Percentiles rank a stretch among this genome's conserved stretches.
phyloP scores from a whole-genome alignment of 2,797 vertebrate species.

The Alca torda region DNA sequence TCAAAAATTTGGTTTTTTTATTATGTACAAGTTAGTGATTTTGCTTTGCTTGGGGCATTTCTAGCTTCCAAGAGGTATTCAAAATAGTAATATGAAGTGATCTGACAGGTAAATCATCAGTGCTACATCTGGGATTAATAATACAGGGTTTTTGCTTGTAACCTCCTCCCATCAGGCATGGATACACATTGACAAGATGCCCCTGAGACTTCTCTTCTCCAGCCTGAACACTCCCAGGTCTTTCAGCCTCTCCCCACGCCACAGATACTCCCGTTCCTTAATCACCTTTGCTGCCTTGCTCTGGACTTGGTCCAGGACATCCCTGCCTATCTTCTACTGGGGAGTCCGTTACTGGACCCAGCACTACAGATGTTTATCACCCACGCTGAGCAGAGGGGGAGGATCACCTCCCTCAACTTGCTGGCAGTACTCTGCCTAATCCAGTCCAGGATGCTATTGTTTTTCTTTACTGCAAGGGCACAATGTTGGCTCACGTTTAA shows the following conservation, averaged over 20 bases:
- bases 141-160: not conserved
- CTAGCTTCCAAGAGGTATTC: not conserved
- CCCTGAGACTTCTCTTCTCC: not conserved
- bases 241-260: not conserved
- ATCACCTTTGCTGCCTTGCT: not conserved
- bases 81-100: not conserved
- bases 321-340: not conserved
- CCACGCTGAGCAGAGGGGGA: not conserved
- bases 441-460: not conserved
- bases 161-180: not conserved
- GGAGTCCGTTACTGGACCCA: not conserved
- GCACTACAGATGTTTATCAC: not conserved
- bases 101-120: not conserved
- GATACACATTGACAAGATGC: not conserved
- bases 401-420: not conserved
- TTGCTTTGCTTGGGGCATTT: not conserved
- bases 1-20: not conserved
- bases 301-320: not conserved
- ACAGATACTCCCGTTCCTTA: not conserved
- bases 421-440: not conserved
- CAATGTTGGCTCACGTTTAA: not conserved
- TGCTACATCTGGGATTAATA: not conserved
- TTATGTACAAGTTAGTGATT: not conserved
- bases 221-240: not conserved
- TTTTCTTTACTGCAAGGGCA: not conserved